Conservation (phyloP, 2,888 invertebrate species). For the Caenorhabditis virilis region DNA sequence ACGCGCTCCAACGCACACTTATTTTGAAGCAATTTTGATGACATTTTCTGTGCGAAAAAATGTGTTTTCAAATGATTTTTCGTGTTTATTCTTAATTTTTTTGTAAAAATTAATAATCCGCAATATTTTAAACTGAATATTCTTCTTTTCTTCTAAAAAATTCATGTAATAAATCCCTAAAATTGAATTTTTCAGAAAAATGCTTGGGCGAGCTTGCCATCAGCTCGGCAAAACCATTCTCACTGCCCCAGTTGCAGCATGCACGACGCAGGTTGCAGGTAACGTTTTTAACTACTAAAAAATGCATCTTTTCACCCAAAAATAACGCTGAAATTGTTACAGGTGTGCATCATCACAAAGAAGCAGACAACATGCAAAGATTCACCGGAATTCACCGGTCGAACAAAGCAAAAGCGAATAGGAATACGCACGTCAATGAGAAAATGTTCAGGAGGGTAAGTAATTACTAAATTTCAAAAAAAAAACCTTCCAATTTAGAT, state of each 20-base stretch:
- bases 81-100: no score
- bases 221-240: conserved; percentile 11
- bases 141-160: no score
- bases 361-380: conserved; percentile 52
- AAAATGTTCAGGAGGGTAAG: conserved; percentile 58
- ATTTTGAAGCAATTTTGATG: conserved; percentile 13
- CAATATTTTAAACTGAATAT: no score
- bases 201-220: conserved; percentile 40
- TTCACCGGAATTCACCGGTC: conserved; percentile 58
- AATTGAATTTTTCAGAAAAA: conserved; percentile 5
- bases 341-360: conserved; percentile 64
- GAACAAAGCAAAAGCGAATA: conserved; percentile 60
- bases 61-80: background rate
- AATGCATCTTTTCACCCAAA: no score
- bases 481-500: conserved; percentile 42
- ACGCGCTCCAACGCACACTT: conserved; percentile 13
- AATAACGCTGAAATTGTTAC: no score
- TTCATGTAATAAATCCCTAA: no score
- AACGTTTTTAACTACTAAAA: background rate
- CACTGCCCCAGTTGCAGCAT: conserved; percentile 10
- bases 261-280: conserved; percentile 15
- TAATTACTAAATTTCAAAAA: conserved; percentile 5
- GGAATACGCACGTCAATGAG: conserved; percentile 67
- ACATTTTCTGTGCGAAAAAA: background rate
- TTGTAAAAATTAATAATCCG: no score